Evolutionary conservation across 2,797 vertebrate genomes (phyloP).

Genomic region (Pelodytes ibericus): DNA sequence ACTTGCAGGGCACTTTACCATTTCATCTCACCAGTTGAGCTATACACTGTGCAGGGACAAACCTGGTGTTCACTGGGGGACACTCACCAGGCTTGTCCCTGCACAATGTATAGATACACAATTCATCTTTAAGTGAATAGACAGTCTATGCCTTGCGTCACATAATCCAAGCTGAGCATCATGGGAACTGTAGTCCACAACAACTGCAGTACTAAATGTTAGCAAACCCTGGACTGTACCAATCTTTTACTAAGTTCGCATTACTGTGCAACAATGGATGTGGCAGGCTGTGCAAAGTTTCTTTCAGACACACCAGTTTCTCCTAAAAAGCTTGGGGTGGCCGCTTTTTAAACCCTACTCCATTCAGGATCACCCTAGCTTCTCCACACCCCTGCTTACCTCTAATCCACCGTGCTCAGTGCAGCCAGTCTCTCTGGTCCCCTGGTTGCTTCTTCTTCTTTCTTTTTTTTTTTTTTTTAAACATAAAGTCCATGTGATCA

Average conservation of each 20-base stretch:
- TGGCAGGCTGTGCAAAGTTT: background rate
- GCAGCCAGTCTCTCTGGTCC: slow-evolving; percentile 1
- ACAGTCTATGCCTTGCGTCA: too few relatives aligned
- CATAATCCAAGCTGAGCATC: too few relatives aligned
- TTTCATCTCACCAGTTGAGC: too few relatives aligned
- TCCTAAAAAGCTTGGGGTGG: background rate
- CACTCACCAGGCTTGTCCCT: too few relatives aligned
- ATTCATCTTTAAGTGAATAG: too few relatives aligned
- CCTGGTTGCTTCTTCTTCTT: background rate
- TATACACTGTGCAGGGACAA: too few relatives aligned
- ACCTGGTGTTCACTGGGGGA: too few relatives aligned
- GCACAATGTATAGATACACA: too few relatives aligned
- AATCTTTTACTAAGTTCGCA: background rate
- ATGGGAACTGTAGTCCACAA: too few relatives aligned
- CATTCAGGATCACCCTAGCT: background rate
- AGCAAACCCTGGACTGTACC: too few relatives aligned
- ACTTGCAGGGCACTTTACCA: too few relatives aligned
- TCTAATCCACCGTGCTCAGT: background rate
- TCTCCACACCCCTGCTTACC: slow-evolving; percentile 17
- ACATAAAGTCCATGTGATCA: slow-evolving; percentile 20
- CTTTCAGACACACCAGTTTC: background rate
- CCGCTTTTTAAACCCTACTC: background rate
- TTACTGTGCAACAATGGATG: background rate
- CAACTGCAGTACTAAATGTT: too few relatives aligned
- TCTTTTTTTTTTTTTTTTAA: slow-evolving; percentile 22